Evolutionary conservation across 1,140 invertebrate genomes (phyloP), one percentile per base, ranked within the genome.

Genomic region (Drosophila pallidifrons): DNA sequence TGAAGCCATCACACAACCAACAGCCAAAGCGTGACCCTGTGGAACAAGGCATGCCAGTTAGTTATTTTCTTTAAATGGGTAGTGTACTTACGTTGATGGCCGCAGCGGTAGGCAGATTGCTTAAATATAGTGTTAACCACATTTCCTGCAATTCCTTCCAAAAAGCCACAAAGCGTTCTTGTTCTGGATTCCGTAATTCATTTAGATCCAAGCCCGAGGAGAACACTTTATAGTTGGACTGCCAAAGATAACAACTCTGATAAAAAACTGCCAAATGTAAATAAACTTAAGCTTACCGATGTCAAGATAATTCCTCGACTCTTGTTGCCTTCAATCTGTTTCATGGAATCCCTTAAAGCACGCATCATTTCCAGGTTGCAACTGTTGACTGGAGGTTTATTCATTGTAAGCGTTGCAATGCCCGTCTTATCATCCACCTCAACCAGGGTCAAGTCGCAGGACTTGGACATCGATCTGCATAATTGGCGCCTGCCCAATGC

Each of bases 131-230:
- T 75, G 95, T 95, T 1, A 97, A 81, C 96, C 96, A 98, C 46
- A 95, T 93, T 51, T 97, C 95, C 93, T 98, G 97, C 1, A 98
- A 92, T 0, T 94, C 93, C 5, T 92, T 93, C 97, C 97, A 98
- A 89, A 97, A 98, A 61, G 94, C 89, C 69, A 93, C 94, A 0
- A 95, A 90, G 78, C 96, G 94, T 45, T 96, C 95, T 43, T 93
- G 80, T 61, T 97, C 94, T 0, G 96, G 95, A 86, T 97, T 96
- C 81, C 97, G 96, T 95, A 98, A 96, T 93, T 98, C 97, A 92
- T 96, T 94, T 10, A 98, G 96, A 83, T 98, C 97, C n/a, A 98
- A 92, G 6, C 97, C 97, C 58, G 95, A 97, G 54, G 95, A 96
- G 91, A 97, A 98, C 25, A 98, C 94, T 59, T 94, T 96, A 49